Conservation (phyloP, 2,113 vertebrate genomes). For the Pangasianodon gigas region DNA sequence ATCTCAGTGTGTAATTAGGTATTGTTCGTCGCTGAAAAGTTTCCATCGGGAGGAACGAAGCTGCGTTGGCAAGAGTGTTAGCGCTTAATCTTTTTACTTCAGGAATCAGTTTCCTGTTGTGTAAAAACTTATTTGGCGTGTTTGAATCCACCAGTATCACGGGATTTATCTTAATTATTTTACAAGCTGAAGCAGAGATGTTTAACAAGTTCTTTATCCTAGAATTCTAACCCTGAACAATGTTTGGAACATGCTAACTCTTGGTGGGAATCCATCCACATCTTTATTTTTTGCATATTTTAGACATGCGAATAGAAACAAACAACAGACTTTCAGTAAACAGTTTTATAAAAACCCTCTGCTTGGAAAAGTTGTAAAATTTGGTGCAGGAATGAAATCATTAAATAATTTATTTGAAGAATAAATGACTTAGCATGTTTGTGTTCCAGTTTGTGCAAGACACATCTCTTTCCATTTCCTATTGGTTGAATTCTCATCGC, state of each 20-base stretch:
- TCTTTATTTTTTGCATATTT: background rate
- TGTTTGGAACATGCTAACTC: background rate
- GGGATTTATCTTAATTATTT: conserved; percentile 43
- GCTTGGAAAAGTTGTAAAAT: background rate
- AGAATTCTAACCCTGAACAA: background rate
- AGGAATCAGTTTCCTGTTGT: conserved; percentile 41
- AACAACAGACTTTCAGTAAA: background rate
- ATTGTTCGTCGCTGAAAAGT: conserved; percentile 61
- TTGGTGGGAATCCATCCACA: background rate
- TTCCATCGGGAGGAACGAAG: conserved; percentile 51
- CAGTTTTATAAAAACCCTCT: background rate
- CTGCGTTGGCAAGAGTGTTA: conserved; percentile 35
- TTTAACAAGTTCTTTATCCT: background rate
- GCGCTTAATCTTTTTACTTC: conserved; percentile 33
- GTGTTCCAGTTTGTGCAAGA: background rate
- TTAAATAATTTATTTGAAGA: background rate
- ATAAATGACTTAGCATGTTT: background rate
- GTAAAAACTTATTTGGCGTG: conserved; percentile 24
- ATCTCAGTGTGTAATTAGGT: conserved; percentile 62
- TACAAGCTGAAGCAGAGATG: background rate
- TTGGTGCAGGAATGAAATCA: background rate
- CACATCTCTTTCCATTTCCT: background rate
- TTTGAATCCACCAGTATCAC: conserved; percentile 40
- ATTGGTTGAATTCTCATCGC: background rate
- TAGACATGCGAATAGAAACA: background rate